Conservation (phyloP, 1,140 invertebrate genomes). For the Helicoverpa zea region DNA sequence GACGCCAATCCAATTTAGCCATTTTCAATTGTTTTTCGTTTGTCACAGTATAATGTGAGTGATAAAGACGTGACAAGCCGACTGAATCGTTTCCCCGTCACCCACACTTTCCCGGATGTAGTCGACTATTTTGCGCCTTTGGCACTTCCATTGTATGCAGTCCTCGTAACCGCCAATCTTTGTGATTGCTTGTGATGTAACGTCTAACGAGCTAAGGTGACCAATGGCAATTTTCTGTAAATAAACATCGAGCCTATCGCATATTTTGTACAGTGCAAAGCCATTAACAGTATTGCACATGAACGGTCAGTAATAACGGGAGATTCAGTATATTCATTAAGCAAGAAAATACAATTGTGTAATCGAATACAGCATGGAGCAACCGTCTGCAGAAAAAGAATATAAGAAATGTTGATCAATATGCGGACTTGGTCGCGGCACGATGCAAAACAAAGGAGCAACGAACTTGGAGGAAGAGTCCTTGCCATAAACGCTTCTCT, state of each 20-base stretch:
- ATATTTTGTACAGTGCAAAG: conserved; percentile 11
- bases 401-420: conserved; percentile 62
- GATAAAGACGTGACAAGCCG: conserved; percentile 41
- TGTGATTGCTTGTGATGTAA: conserved; percentile 69
- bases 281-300: conserved; percentile 29
- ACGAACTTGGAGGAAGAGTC: conserved; percentile 78
- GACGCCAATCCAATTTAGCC: conserved; percentile 38
- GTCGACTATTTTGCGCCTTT: conserved; percentile 63
- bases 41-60: conserved; percentile 48
- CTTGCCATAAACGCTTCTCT: conserved; percentile 72
- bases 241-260: neutral
- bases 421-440: conserved; percentile 74
- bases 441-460: conserved; percentile 78
- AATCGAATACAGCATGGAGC: conserved; percentile 1
- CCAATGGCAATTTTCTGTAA: conserved; percentile 45
- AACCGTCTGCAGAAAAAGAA: conserved; percentile 52
- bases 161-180: conserved; percentile 64
- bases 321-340: neutral
- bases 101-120: conserved; percentile 69
- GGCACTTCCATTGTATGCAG: conserved; percentile 65
- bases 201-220: conserved; percentile 65
- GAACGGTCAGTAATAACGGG: conserved; percentile 9
- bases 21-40: conserved; percentile 52
- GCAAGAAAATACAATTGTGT: conserved; percentile 15
- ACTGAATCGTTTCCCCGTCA: conserved; percentile 61